These are phyloP conservation scores for Ciconia maguari DNA, from an alignment of 2,113 vertebrate genomes.

Conservation along the genomic window DNA sequence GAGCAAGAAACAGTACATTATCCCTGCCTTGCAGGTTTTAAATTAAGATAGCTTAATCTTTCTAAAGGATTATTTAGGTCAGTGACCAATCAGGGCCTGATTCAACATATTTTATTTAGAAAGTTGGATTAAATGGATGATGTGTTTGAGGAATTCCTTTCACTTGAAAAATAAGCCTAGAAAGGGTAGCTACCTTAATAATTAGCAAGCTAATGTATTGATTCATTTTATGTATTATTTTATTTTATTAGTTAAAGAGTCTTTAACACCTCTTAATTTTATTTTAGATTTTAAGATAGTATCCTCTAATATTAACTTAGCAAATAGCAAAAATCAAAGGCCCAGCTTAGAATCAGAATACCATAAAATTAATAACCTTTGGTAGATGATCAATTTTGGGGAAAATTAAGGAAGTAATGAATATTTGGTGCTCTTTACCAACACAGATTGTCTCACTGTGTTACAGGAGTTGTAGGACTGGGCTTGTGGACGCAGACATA, in stretches of 20 bases:
- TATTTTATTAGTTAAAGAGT: not conserved
- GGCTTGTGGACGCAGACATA: not conserved
- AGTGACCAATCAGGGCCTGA: not conserved
- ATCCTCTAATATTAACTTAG: not conserved
- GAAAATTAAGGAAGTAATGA: not conserved
- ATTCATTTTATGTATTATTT: not conserved
- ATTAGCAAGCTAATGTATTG: not conserved
- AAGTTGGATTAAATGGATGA: constrained; percentile 8
- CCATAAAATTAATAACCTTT: not conserved
- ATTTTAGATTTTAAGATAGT: not conserved
- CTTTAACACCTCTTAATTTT: not conserved
- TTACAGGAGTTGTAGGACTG: not conserved
- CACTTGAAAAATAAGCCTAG: not conserved
- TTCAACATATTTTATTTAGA: constrained; percentile 14
- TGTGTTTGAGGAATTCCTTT: constrained; percentile 3
- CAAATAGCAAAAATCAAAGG: not conserved
- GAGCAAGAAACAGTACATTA: not conserved
- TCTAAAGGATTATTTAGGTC: constrained; percentile 37
- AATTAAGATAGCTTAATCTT: not conserved
- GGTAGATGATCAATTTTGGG: not conserved
- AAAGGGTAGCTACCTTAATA: not conserved
- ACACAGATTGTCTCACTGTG: constrained; percentile 26
- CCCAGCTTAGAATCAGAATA: not conserved
- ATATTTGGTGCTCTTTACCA: constrained; percentile 8
- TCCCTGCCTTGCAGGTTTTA: not conserved